Base-by-base conservation (phyloP, 2,888 invertebrate species). In the Xestia sexstrigata region DNA sequence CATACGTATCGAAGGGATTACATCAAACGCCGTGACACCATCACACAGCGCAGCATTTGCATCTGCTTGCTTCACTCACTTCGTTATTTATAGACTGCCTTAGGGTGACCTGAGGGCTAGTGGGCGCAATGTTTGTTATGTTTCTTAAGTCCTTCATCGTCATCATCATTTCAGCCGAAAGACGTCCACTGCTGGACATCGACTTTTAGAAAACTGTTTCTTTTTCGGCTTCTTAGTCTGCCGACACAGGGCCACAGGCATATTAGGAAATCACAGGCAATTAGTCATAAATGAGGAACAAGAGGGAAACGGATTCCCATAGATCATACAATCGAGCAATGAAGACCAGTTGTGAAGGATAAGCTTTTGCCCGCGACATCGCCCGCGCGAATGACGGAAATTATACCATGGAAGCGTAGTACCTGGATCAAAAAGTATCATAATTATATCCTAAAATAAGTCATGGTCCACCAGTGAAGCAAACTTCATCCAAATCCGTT, bases 21-120 rank as follows among this genome's bases (percentile, higher is more conserved):
- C 86, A 71, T 86, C 84, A 70, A 68, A 20, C 68, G 52, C 83
- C 78, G 75, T 88, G 86, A 86, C 88, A 83, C 83, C 82, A 79
- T 42, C 81, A 81, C 76, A 49, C 13, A 26, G 23, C 26, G 68
- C 76, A 63, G 75, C 63, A 70, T 74, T 76, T 62, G 87, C 77
- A 72, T 66, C 70, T 60, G n/a, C 49, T 78, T 83, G 72, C 80
- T 73, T 76, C 70, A 78, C 39, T 78, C 17, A 58, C n/a, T 26
- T 68, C 8, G 26, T 78, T 81, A 85, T 70, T 68, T 68, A 68
- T 68, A 84, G 63, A 71, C 42, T 26, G 30, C n/a, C 13, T 45
- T n/a, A 4, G 58, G 30, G 17, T 78, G 26, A 35, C 67, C 52
- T 2, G 17, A 35, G 45, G n/a, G 52, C 76, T 39, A 17, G 2